Conservation (phyloP, 2,888 invertebrate genomes). For the Frankliniella intonsa region DNA sequence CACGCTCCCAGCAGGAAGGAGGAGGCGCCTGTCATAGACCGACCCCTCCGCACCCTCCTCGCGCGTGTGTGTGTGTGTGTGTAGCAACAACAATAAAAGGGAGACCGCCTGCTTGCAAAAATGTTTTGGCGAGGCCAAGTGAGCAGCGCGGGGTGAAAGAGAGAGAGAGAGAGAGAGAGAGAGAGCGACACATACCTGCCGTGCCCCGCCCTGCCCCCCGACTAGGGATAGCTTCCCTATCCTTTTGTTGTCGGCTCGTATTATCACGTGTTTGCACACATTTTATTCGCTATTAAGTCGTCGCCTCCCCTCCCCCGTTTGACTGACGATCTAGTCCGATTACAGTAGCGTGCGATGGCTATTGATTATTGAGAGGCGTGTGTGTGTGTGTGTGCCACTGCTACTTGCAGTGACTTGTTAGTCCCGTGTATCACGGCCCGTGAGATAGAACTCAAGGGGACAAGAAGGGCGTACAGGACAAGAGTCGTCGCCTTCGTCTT, state of each 20-base stretch:
- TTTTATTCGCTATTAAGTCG: constrained; percentile 25
- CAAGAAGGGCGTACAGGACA: too few relatives aligned
- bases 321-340: too few relatives aligned
- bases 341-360: too few relatives aligned
- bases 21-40: not conserved
- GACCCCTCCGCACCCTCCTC: not conserved
- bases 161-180: not conserved
- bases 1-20: not conserved
- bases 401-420: too few relatives aligned
- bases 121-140: constrained; percentile 19
- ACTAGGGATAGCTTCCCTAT: not conserved
- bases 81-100: not conserved
- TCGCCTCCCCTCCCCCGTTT: not conserved
- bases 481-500: too few relatives aligned
- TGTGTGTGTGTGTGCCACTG: too few relatives aligned
- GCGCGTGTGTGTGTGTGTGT: not conserved
- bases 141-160: not conserved
- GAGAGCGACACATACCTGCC: not conserved
- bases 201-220: not conserved
- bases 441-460: too few relatives aligned
- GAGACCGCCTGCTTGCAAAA: not conserved
- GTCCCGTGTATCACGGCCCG: too few relatives aligned
- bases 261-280: not conserved
- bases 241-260: not conserved
- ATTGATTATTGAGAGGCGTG: too few relatives aligned